Evolutionary conservation across 2,888 invertebrate genomes (phyloP), one percentile per base, ranked within the genome.

Genomic region (Habrosyne pyritoides): DNA sequence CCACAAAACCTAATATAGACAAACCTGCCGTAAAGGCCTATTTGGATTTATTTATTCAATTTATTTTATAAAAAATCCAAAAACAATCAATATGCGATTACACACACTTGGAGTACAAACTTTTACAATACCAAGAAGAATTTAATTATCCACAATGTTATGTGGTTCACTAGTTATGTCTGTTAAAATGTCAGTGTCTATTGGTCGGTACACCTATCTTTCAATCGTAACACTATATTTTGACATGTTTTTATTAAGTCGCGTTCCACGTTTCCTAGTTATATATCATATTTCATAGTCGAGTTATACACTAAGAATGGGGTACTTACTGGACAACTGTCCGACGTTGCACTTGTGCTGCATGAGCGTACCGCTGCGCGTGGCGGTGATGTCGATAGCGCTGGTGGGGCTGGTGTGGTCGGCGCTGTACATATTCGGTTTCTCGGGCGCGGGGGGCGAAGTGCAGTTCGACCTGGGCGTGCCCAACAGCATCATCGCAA

Each of bases 281-380:
- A 42, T 42, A 42, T 42, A n/a, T 4, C 12, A 30, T 30, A 30
- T 8, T 28, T 30, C 0, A n/a, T 36, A 14, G 36, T 36, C 12
- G 6, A 24, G 10, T 6, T 12, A 7, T 5, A 18, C 42, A 42
- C 2, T 21, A 48, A 21, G 10, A 10, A 81, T 83, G 80, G 78
- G 75, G 0, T 72, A 67, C 61, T 36, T 67, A 51, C 59, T 80
- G 53, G 81, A 81, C 33, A 52, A 54, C 36, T 78, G 78, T 21
- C 83, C 83, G 33, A 59, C 56, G 53, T 49, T 77, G 62, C 54
- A 73, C 54, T 53, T 58, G 8, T 77, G 77, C 66, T 80, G 73
- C 59, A 56, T 60, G 50, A 59, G 70, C 67, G 62, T 64, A 52
- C 67, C 67, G 61, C 69, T 73, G 67, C 76, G 77, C 10, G 12